Evolutionary conservation across 2,113 vertebrate species (phyloP), one percentile per base, ranked within the genome.

Genomic region (Sigmodon hispidus): DNA sequence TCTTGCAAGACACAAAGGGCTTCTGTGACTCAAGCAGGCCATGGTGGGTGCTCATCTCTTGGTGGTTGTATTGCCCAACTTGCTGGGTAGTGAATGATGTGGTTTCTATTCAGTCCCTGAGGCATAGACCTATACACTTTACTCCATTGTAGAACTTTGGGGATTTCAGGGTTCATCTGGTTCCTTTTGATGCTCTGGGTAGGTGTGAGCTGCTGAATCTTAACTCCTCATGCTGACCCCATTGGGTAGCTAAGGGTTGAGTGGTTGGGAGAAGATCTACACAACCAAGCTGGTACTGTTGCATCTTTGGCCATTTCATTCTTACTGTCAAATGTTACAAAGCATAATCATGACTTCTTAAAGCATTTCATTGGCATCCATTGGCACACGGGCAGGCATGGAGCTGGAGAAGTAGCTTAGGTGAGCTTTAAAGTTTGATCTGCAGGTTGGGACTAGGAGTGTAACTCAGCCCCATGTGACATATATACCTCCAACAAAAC

Each of bases 1-100:
- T 80, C 79, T 55, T 24, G 79, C 45, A 94, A 97, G 76, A 94
- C 77, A 96, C 96, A 97, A 97, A 97, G 96, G 67, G 65, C 94
- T 96, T 97, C 96, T 97, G 87, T 97, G 94, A 95, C 85, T 94
- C 93, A 94, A 43, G 40, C 52, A 8, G 79, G 75, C 59, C 1
- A 0, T 4, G 40, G 88, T 84, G 48, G 40, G 88, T 84, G 48
- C 0, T 1, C 81, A 88, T 90, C 52, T 72, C 22, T 5, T 73
- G 40, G 65, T 15, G 17, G 72, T 55, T 48, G 81, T 12, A 31
- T 93, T 70, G n/a, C n/a, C 34, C 73, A 70, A 26, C 80, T 72
- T 36, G n/a, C 43, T 79, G 3, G 29, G 95, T 7, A 36, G 8
- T 50, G 50, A 76, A 24, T 2, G 5, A n/a, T 26, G 4, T 45